Percentiles rank a stretch among this genome's conserved stretches.
Conservation (phyloP, 1,140 invertebrate species). For the Pseudomyrmex flavicornis region DNA sequence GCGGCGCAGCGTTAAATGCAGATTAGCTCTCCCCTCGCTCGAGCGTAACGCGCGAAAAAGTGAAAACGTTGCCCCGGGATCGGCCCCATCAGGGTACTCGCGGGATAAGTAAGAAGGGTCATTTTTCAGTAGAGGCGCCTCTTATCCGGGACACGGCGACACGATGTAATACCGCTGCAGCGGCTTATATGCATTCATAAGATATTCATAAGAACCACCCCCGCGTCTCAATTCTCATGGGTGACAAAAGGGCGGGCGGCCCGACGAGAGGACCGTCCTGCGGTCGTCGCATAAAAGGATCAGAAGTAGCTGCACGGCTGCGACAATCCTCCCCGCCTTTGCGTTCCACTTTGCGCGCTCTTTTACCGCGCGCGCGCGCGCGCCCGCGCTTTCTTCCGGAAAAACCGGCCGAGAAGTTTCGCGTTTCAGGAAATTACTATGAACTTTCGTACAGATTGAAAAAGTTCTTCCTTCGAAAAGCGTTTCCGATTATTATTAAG, state of each 20-base stretch:
- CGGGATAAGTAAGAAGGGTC: conserved; percentile 57
- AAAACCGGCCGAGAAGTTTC: neutral
- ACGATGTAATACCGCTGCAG: conserved; percentile 74
- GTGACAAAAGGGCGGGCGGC: conserved; percentile 62
- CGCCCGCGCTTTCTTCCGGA: conserved; percentile 1
- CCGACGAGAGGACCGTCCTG: conserved; percentile 54
- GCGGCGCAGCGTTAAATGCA: conserved; percentile 53
- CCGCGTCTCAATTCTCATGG: conserved; percentile 64
- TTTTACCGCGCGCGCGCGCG: neutral
- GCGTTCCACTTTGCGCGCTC: neutral
- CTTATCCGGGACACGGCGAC: conserved; percentile 70
- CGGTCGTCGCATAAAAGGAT: conserved; percentile 66
- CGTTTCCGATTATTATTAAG: conserved; percentile 24
- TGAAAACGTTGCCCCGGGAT: conserved; percentile 67
- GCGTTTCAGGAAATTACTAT: conserved; percentile 46
- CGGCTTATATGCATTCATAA: conserved; percentile 80
- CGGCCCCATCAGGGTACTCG: conserved; percentile 60
- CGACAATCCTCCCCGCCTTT: neutral
- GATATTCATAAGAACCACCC: conserved; percentile 76
- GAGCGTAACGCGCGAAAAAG: conserved; percentile 66
- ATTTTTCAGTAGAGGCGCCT: conserved; percentile 68
- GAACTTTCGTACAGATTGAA: conserved; percentile 56
- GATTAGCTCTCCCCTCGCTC: conserved; percentile 46
- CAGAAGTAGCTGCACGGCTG: neutral
- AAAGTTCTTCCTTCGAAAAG: conserved; percentile 52